Conservation (phyloP, 2,113 vertebrate species). For the Copsychus sechellarum region DNA sequence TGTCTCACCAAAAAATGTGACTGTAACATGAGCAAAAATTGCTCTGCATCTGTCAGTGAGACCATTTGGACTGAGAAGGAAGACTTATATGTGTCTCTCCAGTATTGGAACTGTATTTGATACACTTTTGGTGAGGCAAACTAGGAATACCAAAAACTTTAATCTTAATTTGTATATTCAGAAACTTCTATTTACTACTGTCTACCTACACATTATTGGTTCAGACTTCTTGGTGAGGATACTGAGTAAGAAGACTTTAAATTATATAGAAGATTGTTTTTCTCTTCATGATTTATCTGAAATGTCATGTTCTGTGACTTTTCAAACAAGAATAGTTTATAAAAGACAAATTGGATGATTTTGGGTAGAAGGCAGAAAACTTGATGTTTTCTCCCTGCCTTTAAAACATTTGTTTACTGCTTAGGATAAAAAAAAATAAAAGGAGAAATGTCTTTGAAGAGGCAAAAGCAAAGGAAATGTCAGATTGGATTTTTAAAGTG, state of each 20-base stretch:
- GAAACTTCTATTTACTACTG: not conserved
- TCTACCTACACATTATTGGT: not conserved
- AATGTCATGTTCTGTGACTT: constrained; percentile 47
- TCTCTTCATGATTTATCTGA: constrained; percentile 53
- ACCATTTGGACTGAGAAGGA: not conserved
- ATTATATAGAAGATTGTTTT: constrained; percentile 18
- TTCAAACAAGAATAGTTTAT: constrained; percentile 55
- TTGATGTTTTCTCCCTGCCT: constrained; percentile 23
- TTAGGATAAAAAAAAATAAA: constrained; percentile 6
- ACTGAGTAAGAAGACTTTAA: not conserved
- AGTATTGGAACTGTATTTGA: not conserved
- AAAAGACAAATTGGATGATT: constrained; percentile 61
- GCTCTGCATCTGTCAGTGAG: not conserved
- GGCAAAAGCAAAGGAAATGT: constrained; percentile 60
- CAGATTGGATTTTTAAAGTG: constrained; percentile 67
- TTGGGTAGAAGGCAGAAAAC: constrained; percentile 29
- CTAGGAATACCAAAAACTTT: not conserved
- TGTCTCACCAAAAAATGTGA: not conserved
- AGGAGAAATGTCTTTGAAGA: constrained; percentile 63
- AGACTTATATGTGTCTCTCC: not conserved
- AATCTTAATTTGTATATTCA: not conserved
- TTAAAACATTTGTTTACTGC: constrained; percentile 70
- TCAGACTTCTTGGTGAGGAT: not conserved
- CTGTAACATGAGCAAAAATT: not conserved
- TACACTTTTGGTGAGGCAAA: not conserved